Base-by-base conservation (phyloP, 2,888 invertebrate genomes). In the Herminia tarsipennalis region DNA sequence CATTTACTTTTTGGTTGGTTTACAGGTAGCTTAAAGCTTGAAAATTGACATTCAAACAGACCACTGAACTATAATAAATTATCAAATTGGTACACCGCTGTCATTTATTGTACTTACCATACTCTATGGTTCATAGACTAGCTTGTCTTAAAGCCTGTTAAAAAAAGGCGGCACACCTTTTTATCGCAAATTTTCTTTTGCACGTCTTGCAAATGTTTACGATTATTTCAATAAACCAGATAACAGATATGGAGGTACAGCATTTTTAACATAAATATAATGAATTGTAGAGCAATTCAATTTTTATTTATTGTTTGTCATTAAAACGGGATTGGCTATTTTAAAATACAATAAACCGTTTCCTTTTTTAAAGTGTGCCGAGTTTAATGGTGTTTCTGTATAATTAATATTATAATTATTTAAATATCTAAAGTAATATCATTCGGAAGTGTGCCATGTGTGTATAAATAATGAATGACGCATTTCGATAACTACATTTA, bases 271-370 rank as follows among this genome's bases (percentile, higher is more conserved):
- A 38, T 34, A 35, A 12, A 6, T 33, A 30, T 33, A 35, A 44
- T 47, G 27, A 41, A 49, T 52, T 46, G 46, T 40, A 43, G 8
- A 18, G n/a, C n/a, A 20, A 25, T 29, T 25, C 17, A 20, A 30
- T 33, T 38, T n/a, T 34, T 40, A 41, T 51, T 54, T 34, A 32
- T 44, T 18, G 36, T 22, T 22, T 16, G 36, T 56, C 47, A 33
- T 62, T 56, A 59, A 50, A 68, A 69, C 67, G 56, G 64, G 45
- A 65, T 45, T 30, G 25, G 13, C 46, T 40, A 43, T 38, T 47
- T 50, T 37, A 41, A 25, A 13, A 29, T 17, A 45, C 18, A 43
- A 36, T 35, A 47, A 42, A 63, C 64, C 10, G 53, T 53, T 50
- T 43, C 32, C 39, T 50, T 34, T 21, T 45, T 17, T 39, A 38